Evolutionary conservation across 2,797 vertebrate species (phyloP).

Genomic region (Knipowitschia caucasica): DNA sequence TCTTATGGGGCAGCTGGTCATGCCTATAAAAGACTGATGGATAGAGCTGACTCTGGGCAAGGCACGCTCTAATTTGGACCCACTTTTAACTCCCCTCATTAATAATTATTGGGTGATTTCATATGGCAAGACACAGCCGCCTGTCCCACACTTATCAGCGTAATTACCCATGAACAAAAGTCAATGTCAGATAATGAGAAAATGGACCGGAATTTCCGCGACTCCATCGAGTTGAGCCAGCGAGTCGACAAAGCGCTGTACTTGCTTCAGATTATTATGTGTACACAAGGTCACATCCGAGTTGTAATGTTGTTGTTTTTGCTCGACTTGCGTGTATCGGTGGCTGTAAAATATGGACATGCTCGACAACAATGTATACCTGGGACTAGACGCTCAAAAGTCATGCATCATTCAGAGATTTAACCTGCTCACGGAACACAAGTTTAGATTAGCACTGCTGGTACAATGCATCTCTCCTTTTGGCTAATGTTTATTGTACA

Average conservation of each 20-base stretch:
- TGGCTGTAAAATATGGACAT: neutral
- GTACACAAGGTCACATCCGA: neutral
- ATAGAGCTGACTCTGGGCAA: conserved; percentile 32
- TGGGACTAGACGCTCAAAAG: too few species aligned
- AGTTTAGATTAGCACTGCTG: too few species aligned
- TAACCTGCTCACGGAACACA: too few species aligned
- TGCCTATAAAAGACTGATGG: conserved; percentile 49
- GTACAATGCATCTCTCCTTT: too few species aligned
- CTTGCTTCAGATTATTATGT: neutral
- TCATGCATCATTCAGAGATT: too few species aligned
- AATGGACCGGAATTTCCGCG: neutral
- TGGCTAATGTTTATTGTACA: too few species aligned
- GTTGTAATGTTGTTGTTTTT: neutral
- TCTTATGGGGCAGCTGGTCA: conserved; percentile 43
- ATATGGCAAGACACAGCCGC: conserved; percentile 19
- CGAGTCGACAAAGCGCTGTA: conserved; percentile 2
- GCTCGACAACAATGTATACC: too few species aligned
- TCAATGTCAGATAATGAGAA: conserved; percentile 26
- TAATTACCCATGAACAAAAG: conserved; percentile 26
- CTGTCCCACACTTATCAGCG: conserved; percentile 12
- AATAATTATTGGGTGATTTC: conserved; percentile 36
- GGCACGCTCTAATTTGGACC: conserved; percentile 30
- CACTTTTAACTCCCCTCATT: conserved; percentile 24
- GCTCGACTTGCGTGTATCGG: neutral
- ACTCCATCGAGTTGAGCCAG: neutral